These are phyloP conservation scores for Pristionchus japonicus DNA, from an alignment of 2,888 invertebrate species.

Conservation along the genomic window DNA sequence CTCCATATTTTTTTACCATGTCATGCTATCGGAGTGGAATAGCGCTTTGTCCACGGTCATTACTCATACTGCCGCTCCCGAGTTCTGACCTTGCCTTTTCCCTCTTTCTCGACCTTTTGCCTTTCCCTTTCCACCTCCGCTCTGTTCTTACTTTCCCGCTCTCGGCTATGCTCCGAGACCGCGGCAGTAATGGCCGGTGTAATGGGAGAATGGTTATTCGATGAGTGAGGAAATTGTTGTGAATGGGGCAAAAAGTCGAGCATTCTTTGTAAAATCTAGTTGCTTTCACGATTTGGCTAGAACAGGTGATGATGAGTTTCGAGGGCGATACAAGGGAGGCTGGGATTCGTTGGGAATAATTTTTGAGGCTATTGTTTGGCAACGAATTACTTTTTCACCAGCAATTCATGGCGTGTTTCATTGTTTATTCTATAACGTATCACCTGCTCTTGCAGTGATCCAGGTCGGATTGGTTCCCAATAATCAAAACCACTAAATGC, in stretches of 20 bases:
- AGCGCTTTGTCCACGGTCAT: neutral
- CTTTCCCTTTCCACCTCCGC: neutral
- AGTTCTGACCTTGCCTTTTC: neutral
- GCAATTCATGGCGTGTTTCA: no score
- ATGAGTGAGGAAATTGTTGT: neutral
- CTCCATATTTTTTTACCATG: neutral
- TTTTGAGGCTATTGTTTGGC: no score
- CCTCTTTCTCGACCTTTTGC: no score
- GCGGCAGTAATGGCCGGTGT: neutral
- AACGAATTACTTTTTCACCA: no score
- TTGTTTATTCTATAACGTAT: no score
- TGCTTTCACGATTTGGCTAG: neutral
- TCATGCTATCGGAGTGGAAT: neutral
- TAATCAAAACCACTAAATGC: no score
- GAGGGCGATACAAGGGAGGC: neutral
- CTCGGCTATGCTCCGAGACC: constrained; percentile 11
- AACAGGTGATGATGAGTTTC: neutral
- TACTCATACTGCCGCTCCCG: constrained; percentile 12
- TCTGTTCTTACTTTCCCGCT: neutral
- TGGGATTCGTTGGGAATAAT: neutral
- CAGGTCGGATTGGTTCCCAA: no score
- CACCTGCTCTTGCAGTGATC: no score
- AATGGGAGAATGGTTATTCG: neutral
- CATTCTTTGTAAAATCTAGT: neutral
- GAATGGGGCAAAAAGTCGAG: no score